Evolutionary conservation across 2,888 invertebrate species (phyloP), one percentile per base, ranked within the genome.

Genomic region (Euplexia lucipara): DNA sequence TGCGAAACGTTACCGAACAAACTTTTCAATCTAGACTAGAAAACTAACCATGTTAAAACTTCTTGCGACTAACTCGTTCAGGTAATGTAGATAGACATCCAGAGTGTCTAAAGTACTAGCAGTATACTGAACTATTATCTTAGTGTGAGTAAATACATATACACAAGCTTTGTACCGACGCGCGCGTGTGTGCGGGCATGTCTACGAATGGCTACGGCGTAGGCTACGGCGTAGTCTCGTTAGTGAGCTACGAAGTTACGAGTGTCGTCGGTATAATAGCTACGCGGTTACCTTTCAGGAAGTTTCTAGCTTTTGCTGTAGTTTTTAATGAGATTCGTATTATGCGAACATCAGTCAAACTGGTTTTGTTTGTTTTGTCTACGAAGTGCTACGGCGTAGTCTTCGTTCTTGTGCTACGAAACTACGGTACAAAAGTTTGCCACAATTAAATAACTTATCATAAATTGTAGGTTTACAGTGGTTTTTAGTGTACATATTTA

Each of bases 1-100:
- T 47, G 45, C 53, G 54, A 70, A 70, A 45, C 37, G 34, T 54
- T 51, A 37, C 12, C 6, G 14, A 34, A 54, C 45, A 51, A 76
- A 73, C 72, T 73, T 70, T 73, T 76, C 53, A 73, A 73, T 76
- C 64, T 64, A 56, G 16, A 39, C 37, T 26, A 16, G 49, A 54
- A 49, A 63, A 58, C 64, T 64, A 76, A 56, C 26, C 30, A 35
- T 34, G 41, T 70, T 54, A 54, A 47, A 76, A 75, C 64, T 76
- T 63, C 30, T 3, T 32, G 18, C 37, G n/a, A 34, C 10, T 0
- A 53, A 62, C 63, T 57, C 49, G 41, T 64, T 54, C 65, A 54
- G 58, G 64, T 64, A 70, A 69, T 54, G n/a, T 49, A 18, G 18
- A 18, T 32, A 49, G 18, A 61, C 47, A 35, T 44, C 2, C 9